Evolutionary conservation across 2,113 vertebrate genomes (phyloP), one percentile per base, ranked within the genome.

Genomic region (Promerops cafer): DNA sequence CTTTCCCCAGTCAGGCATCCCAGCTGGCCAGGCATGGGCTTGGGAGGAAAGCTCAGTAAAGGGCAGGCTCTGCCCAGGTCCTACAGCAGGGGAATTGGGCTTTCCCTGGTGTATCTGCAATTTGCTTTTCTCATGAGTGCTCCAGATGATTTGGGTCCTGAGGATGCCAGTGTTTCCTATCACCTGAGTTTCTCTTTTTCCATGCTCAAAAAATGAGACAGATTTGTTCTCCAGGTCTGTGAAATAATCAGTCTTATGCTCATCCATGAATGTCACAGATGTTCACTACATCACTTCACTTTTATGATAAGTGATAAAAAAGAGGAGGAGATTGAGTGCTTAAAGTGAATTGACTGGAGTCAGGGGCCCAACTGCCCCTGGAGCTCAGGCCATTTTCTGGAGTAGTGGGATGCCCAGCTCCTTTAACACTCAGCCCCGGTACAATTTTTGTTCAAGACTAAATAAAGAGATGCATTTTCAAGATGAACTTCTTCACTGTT

Each of bases 341-440:
- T 60, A 7, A 56, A 42, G 45, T 49, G 63, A 64, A 56, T 39
- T 20, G 72, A 66, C 53, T 39, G 89, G 27, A 76, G 27, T 44
- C 39, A 39, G 57, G 2, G 6, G 24, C 57, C 35, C 2, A 6
- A 8, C 47, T 30, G 53, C 17, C 28, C 40, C 1, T 0, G 31
- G 31, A 70, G 49, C 61, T 49, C 31, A 12, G 49, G 53, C 40
- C 44, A 22, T 16, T 68, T 70, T 35, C 42, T 2, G 2, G 35
- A 76, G 60, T 4, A 37, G 9, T 33, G 14, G 21, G 12, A 31
- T 52, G 49, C 35, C 26, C 78, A 65, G 17, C 44, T 76, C 31
- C 20, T n/a, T 23, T 50, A 70, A 54, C 12, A 10, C 6, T 13
- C 53, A 57, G 31, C 33, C 11, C 37, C 26, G 56, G 40, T 6